These are phyloP conservation scores for Pachyuromys duprasi DNA, from an alignment of 2,797 vertebrate species.

Conservation along the genomic window DNA sequence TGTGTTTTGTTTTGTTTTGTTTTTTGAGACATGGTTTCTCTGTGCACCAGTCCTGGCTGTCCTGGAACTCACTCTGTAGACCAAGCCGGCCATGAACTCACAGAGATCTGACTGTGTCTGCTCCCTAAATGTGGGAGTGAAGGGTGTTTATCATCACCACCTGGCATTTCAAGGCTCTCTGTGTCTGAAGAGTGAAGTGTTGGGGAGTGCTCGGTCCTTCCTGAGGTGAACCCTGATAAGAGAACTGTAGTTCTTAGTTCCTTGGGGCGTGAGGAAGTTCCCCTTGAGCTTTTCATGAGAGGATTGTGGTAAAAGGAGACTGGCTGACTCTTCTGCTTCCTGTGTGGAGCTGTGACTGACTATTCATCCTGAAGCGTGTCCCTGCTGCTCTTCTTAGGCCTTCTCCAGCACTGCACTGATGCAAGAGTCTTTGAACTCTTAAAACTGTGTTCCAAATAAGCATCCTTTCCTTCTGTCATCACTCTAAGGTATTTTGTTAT, in stretches of 20 bases:
- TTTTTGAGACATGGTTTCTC: too few species aligned
- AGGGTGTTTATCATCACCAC: too few species aligned
- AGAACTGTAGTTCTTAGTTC: not conserved
- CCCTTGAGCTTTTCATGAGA: not conserved
- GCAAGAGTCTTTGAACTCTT: not conserved
- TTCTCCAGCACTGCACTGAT: not conserved
- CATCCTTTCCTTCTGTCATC: not conserved
- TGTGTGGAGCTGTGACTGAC: not conserved
- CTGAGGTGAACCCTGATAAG: too few species aligned
- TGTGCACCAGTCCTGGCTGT: too few species aligned
- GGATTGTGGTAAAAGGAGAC: not conserved
- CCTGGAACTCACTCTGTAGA: too few species aligned
- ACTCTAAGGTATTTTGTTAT: not conserved
- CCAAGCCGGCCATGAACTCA: too few species aligned
- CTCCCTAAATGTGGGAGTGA: too few species aligned
- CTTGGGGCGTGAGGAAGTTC: not conserved
- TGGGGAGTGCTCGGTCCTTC: not conserved
- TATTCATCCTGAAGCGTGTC: not conserved
- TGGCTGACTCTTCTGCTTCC: not conserved
- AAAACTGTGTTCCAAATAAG: not conserved
- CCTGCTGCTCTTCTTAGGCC: not conserved
- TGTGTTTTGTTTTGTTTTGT: not conserved
- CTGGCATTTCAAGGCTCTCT: not conserved
- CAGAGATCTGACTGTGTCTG: too few species aligned
- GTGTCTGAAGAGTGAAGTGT: not conserved